Conservation (phyloP, 2,888 invertebrate species). For the Phortica magna region DNA sequence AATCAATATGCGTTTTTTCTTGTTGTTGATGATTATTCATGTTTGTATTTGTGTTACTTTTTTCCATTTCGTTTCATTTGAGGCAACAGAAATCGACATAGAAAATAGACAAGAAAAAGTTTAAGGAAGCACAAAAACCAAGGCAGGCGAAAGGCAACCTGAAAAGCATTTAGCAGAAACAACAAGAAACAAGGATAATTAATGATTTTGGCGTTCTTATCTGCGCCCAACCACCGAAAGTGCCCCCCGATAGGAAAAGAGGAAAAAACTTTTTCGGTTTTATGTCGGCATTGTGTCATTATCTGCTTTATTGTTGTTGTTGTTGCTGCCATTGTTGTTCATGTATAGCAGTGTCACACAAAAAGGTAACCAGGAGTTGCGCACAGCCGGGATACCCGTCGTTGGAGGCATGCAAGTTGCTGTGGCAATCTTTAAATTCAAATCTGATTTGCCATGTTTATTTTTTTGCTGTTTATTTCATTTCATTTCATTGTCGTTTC, state of each 20-base stretch:
- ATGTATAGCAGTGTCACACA: conserved; percentile 34
- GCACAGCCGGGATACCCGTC: not conserved
- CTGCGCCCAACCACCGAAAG: conserved; percentile 53
- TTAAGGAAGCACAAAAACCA: not conserved
- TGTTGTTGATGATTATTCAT: not conserved
- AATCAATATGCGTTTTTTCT: conserved; percentile 20
- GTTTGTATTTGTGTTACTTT: not conserved
- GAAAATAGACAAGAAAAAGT: conserved; percentile 24
- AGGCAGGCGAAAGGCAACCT: conserved; percentile 31
- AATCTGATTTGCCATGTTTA: conserved; percentile 67
- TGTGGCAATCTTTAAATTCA: conserved; percentile 72
- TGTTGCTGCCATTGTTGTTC: conserved; percentile 26
- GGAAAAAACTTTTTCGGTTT: conserved; percentile 23
- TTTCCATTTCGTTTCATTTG: conserved; percentile 15
- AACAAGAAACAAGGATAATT: conserved; percentile 76
- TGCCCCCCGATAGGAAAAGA: not conserved
- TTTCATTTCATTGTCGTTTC: not conserved
- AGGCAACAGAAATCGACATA: conserved; percentile 23
- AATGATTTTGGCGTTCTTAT: conserved; percentile 76
- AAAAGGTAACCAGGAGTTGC: conserved; percentile 9
- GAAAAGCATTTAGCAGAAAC: conserved; percentile 51
- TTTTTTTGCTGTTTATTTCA: conserved; percentile 31
- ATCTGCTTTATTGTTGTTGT: conserved; percentile 69
- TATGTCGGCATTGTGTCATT: conserved; percentile 58
- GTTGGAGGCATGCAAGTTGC: conserved; percentile 2